Conservation (phyloP, 1,140 invertebrate genomes). For the Ectropis grisescens region DNA sequence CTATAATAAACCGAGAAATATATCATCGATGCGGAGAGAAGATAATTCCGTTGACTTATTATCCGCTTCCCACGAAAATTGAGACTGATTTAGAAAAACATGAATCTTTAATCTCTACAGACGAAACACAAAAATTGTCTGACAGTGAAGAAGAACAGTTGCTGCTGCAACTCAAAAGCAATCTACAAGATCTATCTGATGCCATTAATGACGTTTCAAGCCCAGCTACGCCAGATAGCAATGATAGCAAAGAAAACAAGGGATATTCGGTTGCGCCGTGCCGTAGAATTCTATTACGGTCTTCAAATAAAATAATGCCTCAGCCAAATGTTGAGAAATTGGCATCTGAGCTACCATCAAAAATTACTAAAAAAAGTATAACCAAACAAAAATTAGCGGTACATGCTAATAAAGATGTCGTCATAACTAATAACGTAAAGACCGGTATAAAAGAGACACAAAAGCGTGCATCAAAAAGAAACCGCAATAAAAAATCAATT, state of each 20-base stretch:
- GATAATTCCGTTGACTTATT: constrained; percentile 36
- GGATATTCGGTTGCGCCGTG: not conserved
- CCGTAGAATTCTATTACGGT: constrained; percentile 19
- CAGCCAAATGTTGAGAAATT: constrained; percentile 3
- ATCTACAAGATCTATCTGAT: too few relatives aligned
- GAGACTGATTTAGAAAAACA: not conserved
- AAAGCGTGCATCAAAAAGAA: not conserved
- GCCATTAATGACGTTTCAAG: too few relatives aligned
- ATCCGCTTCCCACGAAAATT: constrained; percentile 13
- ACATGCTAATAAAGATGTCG: constrained; percentile 1
- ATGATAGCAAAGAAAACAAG: too few relatives aligned
- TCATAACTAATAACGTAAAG: not conserved
- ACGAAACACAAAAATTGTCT: not conserved
- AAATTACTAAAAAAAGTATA: not conserved
- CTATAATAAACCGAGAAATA: constrained; percentile 34
- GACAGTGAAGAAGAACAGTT: too few relatives aligned
- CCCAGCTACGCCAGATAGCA: too few relatives aligned
- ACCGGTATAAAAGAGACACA: not conserved
- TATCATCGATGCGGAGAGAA: constrained; percentile 10
- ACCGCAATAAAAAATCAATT: not conserved
- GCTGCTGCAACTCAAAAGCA: too few relatives aligned
- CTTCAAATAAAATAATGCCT: constrained; percentile 25
- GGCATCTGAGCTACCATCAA: constrained; percentile 1
- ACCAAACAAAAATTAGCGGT: constrained; percentile 3
- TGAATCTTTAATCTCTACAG: not conserved